Evolutionary conservation across 35 echinoderm and acorn worm species (phyloP).

Genomic region (Apostichopus californicus): DNA sequence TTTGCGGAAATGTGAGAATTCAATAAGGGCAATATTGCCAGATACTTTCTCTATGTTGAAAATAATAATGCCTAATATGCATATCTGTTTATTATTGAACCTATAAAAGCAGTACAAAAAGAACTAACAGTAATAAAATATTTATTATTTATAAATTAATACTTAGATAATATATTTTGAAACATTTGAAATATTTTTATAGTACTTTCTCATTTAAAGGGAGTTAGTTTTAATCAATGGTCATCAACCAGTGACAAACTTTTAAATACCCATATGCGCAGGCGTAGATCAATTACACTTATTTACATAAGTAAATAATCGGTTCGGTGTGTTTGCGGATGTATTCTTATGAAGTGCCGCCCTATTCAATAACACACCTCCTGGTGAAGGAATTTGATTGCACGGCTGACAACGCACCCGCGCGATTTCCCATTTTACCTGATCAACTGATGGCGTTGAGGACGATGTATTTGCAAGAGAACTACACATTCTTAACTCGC

Average conservation of each 20-base stretch:
- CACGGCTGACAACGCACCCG: background rate
- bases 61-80: background rate
- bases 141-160: no score
- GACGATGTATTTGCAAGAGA: no score
- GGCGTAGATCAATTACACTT: constrained; percentile 92
- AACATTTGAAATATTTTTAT: no score
- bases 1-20: constrained; percentile 55
- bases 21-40: constrained; percentile 50
- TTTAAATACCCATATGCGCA: constrained; percentile 89
- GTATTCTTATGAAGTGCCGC: constrained; percentile 84
- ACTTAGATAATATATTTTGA: no score
- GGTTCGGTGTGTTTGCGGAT: constrained; percentile 67
- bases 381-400: constrained; percentile 5
- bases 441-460: background rate
- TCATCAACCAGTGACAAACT: constrained; percentile 21
- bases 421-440: background rate
- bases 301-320: constrained; percentile 99
- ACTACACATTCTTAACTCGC: no score
- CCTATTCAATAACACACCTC: constrained; percentile 47
- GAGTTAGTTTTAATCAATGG: background rate
- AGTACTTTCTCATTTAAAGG: background rate
- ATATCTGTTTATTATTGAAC: background rate
- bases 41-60: constrained; percentile 11
- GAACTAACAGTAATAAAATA: no score
- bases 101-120: background rate